phyloP scores from a whole-genome alignment of 2,113 vertebrate species.

The Parus major region DNA sequence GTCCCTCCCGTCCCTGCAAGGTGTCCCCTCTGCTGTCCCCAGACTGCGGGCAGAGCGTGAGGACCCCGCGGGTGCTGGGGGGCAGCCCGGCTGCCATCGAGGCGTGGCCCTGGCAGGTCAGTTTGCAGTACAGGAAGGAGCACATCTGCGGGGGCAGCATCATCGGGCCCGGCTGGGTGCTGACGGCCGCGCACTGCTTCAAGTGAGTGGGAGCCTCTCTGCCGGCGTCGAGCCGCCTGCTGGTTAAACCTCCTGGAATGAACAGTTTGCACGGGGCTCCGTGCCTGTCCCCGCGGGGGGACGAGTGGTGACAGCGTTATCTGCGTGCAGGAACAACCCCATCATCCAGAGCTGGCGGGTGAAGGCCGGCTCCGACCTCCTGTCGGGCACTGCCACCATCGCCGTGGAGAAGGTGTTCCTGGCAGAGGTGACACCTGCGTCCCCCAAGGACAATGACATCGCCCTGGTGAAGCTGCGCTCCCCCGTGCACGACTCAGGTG shows the following conservation, averaged over 20 bases:
- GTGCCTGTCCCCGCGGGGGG: accelerated
- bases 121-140: constrained; percentile 78
- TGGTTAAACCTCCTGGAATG: accelerated
- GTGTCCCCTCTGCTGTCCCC: background rate
- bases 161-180: constrained; percentile 78
- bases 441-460: constrained; percentile 81
- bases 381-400: constrained; percentile 53
- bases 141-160: constrained; percentile 90
- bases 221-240: accelerated
- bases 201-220: constrained; percentile 16
- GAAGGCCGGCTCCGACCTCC: constrained; percentile 66
- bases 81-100: constrained; percentile 76
- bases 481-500: constrained; percentile 79
- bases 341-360: constrained; percentile 80
- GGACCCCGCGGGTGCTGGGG: constrained; percentile 79
- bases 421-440: background rate
- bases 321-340: constrained; percentile 49
- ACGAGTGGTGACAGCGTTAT: background rate
- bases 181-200: constrained; percentile 88
- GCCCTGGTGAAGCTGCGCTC: constrained; percentile 84
- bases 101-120: constrained; percentile 92
- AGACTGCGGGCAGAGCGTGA: constrained; percentile 78
- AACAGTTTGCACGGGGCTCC: accelerated
- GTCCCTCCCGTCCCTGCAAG: background rate
- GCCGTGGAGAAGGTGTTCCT: constrained; percentile 84